Evolutionary conservation across 2,797 vertebrate genomes (phyloP).

Genomic region (Chelidonichthys spinosus): DNA sequence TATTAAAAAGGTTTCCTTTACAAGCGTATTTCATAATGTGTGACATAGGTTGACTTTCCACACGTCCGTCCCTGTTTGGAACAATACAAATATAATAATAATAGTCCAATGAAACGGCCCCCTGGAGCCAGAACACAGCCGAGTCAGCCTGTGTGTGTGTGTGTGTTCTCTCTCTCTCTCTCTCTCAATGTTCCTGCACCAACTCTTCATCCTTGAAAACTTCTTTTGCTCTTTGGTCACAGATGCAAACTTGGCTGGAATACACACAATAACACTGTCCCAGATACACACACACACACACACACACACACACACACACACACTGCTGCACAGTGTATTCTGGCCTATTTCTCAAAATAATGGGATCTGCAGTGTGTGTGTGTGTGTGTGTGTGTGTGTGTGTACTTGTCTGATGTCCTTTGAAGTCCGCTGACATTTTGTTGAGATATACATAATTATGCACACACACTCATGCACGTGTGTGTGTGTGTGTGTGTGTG

Average conservation of each 20-base stretch:
- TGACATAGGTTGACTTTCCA: no score
- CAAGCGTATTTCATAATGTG: no score
- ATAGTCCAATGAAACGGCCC: no score
- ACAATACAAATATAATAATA: no score
- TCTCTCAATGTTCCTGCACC: neutral
- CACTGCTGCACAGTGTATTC: conserved; percentile 33
- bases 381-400: conserved; percentile 49
- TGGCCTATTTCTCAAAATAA: conserved; percentile 65
- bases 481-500: neutral
- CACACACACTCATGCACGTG: conserved; percentile 12
- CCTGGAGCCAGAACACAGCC: no score
- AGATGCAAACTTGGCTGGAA: conserved; percentile 39
- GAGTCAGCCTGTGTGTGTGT: neutral
- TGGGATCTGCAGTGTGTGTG: conserved; percentile 50
- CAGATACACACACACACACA: conserved; percentile 25
- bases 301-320: conserved; percentile 16
- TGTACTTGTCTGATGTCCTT: conserved; percentile 62
- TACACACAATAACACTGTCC: conserved; percentile 20
- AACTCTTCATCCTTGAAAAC: conserved; percentile 16
- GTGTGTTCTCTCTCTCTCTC: neutral
- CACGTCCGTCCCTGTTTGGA: no score
- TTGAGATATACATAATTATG: conserved; percentile 58
- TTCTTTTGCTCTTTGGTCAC: conserved; percentile 36
- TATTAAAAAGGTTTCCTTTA: no score
- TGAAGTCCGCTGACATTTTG: conserved; percentile 73